Evolutionary conservation across 2,113 vertebrate species (phyloP), one percentile per base, ranked within the genome.

Genomic region (Cnemophilus loriae): DNA sequence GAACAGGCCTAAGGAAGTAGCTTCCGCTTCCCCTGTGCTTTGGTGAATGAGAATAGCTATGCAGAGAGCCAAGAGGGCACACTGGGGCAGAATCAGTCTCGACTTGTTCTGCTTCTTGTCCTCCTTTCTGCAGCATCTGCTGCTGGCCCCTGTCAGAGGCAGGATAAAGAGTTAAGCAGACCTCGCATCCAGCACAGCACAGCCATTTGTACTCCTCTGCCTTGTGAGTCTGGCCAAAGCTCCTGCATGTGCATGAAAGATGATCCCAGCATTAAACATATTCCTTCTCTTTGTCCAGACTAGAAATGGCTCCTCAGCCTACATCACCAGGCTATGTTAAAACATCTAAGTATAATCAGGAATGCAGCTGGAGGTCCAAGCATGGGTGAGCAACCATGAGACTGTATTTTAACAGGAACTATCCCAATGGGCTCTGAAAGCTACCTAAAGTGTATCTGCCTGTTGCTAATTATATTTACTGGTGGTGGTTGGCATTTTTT

Each of bases 401-500:
- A 64, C 26, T 64, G 50, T 64, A 65, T 55, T 70, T 95, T 95
- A 90, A 96, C 47, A 84, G 84, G 57, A 89, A 63, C 70, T 91
- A 78, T 59, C 80, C 74, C 46, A 85, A 35, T 47, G 50, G 88
- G 85, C 80, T 96, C 75, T 41, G 35, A 94, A 80, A 95, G 79
- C 84, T 65, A 73, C 32, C 7, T 78, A 74, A 83, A 89, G 91
- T 61, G 37, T 80, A 92, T 96, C 94, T 97, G 95, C 90, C 84
- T 96, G 96, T 93, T 97, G 90, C 95, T 97, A 97, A 97, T 97
- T 97, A 96, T 96, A 97, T 96, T 97, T 97, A 97, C 93, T 97
- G 50, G 79, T 86, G 75, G 57, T 69, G 52, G 52, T 26, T 82
- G 49, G 44, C 42, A 6, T n/a, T 83, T 59, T 95, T 94, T 91